Evolutionary conservation across 1,140 invertebrate genomes (phyloP).

Genomic region (Latrodectus geometricus): DNA sequence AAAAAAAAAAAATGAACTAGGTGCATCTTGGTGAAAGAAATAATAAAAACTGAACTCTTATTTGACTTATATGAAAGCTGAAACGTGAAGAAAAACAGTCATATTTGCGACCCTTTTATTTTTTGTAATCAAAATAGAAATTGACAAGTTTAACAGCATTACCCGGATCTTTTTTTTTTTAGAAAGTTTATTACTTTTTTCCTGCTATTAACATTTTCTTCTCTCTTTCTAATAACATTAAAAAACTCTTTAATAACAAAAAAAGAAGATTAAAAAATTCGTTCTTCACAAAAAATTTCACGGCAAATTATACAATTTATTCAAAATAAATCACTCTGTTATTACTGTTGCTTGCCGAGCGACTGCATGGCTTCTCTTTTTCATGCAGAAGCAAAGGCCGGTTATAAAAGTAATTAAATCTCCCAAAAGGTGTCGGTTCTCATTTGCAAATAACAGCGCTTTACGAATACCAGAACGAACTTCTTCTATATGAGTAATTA

Average conservation of each 20-base stretch:
- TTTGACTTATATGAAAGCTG: background rate
- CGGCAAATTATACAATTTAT: conserved; percentile 56
- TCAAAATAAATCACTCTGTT: conserved; percentile 54
- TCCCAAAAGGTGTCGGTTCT: conserved; percentile 54
- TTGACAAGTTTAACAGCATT: background rate
- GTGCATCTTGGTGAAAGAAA: background rate
- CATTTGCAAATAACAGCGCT: conserved; percentile 42
- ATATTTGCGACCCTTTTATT: background rate
- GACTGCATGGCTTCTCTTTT: conserved; percentile 22
- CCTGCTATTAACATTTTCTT: background rate
- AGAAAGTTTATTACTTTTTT: background rate
- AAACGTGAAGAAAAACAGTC: background rate
- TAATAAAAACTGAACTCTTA: background rate
- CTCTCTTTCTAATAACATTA: background rate
- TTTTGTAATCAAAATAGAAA: background rate
- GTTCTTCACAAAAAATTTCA: background rate
- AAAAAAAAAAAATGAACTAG: background rate
- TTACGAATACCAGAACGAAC: conserved; percentile 48
- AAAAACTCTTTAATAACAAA: conserved; percentile 5
- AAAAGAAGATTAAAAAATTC: background rate
- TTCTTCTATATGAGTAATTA: conserved; percentile 61
- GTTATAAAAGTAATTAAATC: conserved; percentile 61
- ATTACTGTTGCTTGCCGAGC: background rate
- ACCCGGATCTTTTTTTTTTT: background rate
- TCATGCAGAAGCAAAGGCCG: background rate